phyloP scores from a whole-genome alignment of 2,888 invertebrate species.

The Baronia brevicornis region DNA sequence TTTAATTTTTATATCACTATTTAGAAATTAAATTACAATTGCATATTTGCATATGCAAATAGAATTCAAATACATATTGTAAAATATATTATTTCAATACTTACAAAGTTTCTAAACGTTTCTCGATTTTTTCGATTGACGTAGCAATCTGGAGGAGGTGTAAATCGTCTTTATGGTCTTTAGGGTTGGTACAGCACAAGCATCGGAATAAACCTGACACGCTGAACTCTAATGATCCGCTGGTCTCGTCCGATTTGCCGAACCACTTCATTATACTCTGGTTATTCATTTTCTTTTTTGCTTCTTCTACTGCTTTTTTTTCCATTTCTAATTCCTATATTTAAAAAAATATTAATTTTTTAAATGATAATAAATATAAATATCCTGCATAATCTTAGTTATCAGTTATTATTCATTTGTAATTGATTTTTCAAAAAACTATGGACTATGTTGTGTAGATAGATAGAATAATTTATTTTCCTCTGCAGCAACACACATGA shows the following conservation, averaged over 20 bases:
- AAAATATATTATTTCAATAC: slow-evolving; percentile 26
- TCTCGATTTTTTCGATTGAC: slow-evolving; percentile 84
- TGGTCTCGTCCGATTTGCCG: slow-evolving; percentile 80
- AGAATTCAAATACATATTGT: no score
- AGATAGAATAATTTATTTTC: no score
- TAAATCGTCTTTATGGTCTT: slow-evolving; percentile 88
- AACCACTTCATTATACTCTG: slow-evolving; percentile 86
- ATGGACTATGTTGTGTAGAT: no score
- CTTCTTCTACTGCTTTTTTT: slow-evolving; percentile 85
- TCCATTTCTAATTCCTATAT: slow-evolving; percentile 87
- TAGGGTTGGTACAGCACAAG: slow-evolving; percentile 91
- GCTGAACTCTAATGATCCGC: slow-evolving; percentile 89
- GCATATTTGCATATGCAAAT: no score
- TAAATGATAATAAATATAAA: no score
- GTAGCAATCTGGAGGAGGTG: slow-evolving; percentile 89
- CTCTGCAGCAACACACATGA: no score
- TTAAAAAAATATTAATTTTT: background rate
- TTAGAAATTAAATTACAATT: no score
- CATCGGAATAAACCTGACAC: slow-evolving; percentile 90
- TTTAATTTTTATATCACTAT: no score
- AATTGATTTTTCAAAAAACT: no score
- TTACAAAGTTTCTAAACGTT: slow-evolving; percentile 79
- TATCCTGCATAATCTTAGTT: no score
- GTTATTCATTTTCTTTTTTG: slow-evolving; percentile 86
- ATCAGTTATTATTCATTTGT: no score